phyloP scores from a whole-genome alignment of 2,888 invertebrate genomes.

The Lathronympha strigana region DNA sequence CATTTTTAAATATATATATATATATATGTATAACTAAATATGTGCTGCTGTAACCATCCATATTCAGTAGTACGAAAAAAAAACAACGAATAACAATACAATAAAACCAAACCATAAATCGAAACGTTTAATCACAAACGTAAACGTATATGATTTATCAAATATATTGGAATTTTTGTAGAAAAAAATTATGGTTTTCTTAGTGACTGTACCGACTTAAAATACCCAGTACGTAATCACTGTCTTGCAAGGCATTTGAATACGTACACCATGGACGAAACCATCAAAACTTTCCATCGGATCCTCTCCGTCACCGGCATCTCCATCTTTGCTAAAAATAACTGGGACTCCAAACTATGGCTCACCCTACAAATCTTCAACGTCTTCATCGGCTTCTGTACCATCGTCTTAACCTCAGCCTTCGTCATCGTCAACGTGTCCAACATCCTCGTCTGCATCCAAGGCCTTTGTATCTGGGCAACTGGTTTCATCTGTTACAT shows the following conservation, averaged over 20 bases:
- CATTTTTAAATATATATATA: too few relatives aligned
- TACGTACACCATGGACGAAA: conserved; percentile 63
- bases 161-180: too few relatives aligned
- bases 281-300: conserved; percentile 60
- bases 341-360: conserved; percentile 64
- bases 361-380: conserved; percentile 64
- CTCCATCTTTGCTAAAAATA: conserved; percentile 61
- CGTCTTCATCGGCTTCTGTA: conserved; percentile 60
- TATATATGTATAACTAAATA: too few relatives aligned
- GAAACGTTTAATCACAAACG: too few relatives aligned
- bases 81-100: too few relatives aligned
- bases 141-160: too few relatives aligned
- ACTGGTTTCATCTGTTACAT: conserved; percentile 73
- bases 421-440: conserved; percentile 59
- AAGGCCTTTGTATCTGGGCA: conserved; percentile 75
- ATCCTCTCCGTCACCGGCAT: conserved; percentile 68
- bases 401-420: conserved; percentile 66
- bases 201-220: conserved; percentile 47
- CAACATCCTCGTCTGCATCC: conserved; percentile 63
- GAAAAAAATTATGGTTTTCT: too few relatives aligned
- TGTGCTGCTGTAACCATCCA: too few relatives aligned
- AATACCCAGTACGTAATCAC: neutral
- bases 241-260: conserved; percentile 46
- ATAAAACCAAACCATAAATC: too few relatives aligned
- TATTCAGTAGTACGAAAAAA: too few relatives aligned